These are phyloP conservation scores for Melanargia galathea DNA, from an alignment of 2,888 invertebrate species.

Conservation along the genomic window DNA sequence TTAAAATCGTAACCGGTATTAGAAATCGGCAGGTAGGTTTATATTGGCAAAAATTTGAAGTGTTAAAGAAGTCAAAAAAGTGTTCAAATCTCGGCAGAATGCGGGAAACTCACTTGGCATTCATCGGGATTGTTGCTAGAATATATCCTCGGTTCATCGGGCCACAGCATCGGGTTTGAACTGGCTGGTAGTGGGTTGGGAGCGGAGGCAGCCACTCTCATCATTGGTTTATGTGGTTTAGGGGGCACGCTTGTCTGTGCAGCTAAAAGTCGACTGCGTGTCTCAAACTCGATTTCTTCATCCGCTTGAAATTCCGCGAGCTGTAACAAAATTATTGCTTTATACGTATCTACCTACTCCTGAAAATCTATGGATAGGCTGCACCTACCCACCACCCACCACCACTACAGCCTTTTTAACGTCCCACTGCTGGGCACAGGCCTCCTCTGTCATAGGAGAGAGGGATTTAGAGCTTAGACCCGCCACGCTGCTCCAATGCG, in stretches of 20 bases:
- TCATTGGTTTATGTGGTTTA: slow-evolving; percentile 41
- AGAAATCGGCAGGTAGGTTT: no score
- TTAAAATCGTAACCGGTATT: no score
- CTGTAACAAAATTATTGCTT: slow-evolving; percentile 43
- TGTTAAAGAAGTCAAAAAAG: no score
- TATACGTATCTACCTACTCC: no score
- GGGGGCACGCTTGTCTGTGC: slow-evolving; percentile 31
- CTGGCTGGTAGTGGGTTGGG: slow-evolving; percentile 61
- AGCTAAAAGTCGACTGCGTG: slow-evolving; percentile 26
- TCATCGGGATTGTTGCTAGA: slow-evolving; percentile 65
- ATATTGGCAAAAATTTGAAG: no score
- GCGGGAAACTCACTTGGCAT: slow-evolving; percentile 57
- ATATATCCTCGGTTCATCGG: slow-evolving; percentile 59
- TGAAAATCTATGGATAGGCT: no score
- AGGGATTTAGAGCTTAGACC: no score
- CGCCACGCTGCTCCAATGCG: no score
- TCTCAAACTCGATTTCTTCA: slow-evolving; percentile 65
- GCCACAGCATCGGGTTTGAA: slow-evolving; percentile 63
- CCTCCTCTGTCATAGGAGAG: no score
- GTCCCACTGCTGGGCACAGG: no score
- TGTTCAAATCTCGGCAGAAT: background rate
- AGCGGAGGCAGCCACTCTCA: slow-evolving; percentile 63
- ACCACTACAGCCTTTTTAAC: no score
- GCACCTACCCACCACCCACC: no score
- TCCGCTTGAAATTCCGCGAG: slow-evolving; percentile 74